Percentiles rank a stretch among this genome's conserved stretches.
phyloP scores from a whole-genome alignment of 2,113 vertebrate species.

The Acanthisitta chloris region DNA sequence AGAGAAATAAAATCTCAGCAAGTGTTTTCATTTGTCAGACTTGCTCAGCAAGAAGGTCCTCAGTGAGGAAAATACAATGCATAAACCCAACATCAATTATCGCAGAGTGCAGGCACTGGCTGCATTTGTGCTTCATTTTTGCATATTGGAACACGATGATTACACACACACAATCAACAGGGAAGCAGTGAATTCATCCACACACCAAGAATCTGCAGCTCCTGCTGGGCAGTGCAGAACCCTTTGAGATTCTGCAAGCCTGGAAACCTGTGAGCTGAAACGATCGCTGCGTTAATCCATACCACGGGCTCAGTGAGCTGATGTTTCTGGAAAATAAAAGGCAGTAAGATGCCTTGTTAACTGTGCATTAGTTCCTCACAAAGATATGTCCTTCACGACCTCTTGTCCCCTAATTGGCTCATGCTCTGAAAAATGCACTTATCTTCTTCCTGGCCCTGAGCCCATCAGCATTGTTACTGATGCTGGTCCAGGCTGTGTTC shows the following conservation, averaged over 20 bases:
- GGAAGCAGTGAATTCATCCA: background rate
- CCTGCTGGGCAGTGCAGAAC: background rate
- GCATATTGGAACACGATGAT: background rate
- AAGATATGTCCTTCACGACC: background rate
- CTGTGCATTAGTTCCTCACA: background rate
- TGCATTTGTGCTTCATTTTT: conserved; percentile 2
- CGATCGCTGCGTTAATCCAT: background rate
- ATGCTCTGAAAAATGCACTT: background rate
- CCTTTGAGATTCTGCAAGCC: background rate
- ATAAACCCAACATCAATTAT: conserved; percentile 20
- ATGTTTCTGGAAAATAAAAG: background rate
- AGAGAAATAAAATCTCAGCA: conserved; percentile 16
- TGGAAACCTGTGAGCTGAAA: background rate
- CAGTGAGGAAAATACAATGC: conserved; percentile 5
- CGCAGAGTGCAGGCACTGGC: background rate
- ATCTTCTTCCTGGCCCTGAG: background rate
- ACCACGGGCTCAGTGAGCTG: background rate
- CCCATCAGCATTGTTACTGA: background rate
- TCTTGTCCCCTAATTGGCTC: background rate
- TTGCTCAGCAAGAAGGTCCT: background rate
- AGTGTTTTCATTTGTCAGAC: conserved; percentile 41
- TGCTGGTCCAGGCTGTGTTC: background rate
- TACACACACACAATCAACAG: background rate
- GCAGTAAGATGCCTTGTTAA: background rate
- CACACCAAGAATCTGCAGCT: background rate